Evolutionary conservation across 2,888 invertebrate species (phyloP), one percentile per base, ranked within the genome.

Genomic region (Emmelina monodactyla): DNA sequence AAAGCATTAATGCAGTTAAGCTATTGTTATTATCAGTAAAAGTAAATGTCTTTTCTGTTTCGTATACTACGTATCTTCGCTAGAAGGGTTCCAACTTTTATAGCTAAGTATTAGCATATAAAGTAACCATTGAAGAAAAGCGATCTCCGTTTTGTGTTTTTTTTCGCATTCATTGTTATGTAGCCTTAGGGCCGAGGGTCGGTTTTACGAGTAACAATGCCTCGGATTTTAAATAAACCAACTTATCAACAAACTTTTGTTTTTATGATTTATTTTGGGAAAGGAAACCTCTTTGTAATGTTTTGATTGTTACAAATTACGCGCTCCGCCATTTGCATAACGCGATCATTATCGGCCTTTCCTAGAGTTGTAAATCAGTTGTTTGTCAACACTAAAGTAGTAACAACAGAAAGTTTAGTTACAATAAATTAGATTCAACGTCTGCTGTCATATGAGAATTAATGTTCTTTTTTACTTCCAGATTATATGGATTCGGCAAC

Each of bases 61-160:
- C n/a, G n/a, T n/a, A n/a, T n/a, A n/a, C n/a, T n/a, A n/a, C n/a
- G n/a, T n/a, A n/a, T n/a, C 68, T 69, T 67, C 68, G 70, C 71
- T 73, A 75, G 68, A 75, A 78, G 79, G 79, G 78, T 79, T 75
- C 72, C 65, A 54, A 53, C 43, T 79, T 79, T 79, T 79, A 79
- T 76, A 65, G 64, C 76, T 56, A 62, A 58, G 65, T 70, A 79
- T 79, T 79, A 78, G 71, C 79, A 79, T 79, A 76, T 79, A 79
- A 79, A 79, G 79, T 79, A 79, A 79, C 76, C 78, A 76, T 79
- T 73, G 72, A 78, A 79, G 79, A 71, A 76, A 78, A 73, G 70
- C 72, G 76, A 79, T 78, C 78, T 68, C 63, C 62, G 65, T 62
- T 70, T 48, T 56, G 54, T 59, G 63, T 62, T 65, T 69, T 67